phyloP scores from a whole-genome alignment of 2,888 invertebrate genomes.

The Andrena haemorrhoa region DNA sequence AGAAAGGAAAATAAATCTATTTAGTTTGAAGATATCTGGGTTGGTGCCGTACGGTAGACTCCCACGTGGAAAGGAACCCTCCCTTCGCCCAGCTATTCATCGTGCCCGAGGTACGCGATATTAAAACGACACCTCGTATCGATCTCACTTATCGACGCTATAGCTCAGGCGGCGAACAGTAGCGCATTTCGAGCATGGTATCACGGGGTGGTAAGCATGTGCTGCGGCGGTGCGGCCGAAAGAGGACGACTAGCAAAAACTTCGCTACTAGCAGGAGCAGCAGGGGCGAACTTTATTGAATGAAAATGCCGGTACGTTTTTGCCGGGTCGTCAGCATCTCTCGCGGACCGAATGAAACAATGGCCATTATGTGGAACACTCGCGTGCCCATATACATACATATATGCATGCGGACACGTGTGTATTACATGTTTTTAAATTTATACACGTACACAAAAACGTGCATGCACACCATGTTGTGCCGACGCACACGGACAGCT shows the following conservation, averaged over 20 bases:
- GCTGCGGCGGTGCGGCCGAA: background rate
- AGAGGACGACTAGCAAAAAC: slow-evolving; percentile 52
- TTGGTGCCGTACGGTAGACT: slow-evolving; percentile 8
- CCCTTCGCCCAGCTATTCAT: slow-evolving; percentile 20
- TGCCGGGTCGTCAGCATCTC: slow-evolving; percentile 76
- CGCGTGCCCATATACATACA: slow-evolving; percentile 59
- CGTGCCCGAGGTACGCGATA: slow-evolving; percentile 29
- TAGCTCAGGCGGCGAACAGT: slow-evolving; percentile 20
- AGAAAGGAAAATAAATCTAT: background rate
- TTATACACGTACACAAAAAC: slow-evolving; percentile 27
- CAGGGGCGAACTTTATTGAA: slow-evolving; percentile 76
- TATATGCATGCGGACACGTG: slow-evolving; percentile 39
- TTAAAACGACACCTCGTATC: slow-evolving; percentile 60
- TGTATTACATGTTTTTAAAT: slow-evolving; percentile 41
- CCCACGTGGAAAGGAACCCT: slow-evolving; percentile 21
- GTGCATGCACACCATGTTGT: slow-evolving; percentile 35
- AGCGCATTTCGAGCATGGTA: slow-evolving; percentile 26
- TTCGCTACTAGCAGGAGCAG: slow-evolving; percentile 43
- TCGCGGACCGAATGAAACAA: slow-evolving; percentile 78
- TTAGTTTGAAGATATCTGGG: background rate
- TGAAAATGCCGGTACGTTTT: slow-evolving; percentile 82
- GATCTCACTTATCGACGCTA: slow-evolving; percentile 56
- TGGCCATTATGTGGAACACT: slow-evolving; percentile 81
- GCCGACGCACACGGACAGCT: background rate
- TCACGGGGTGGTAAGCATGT: slow-evolving; percentile 1